Evolutionary conservation across 2,113 vertebrate species (phyloP).

Genomic region (Hippopotamus amphibius): DNA sequence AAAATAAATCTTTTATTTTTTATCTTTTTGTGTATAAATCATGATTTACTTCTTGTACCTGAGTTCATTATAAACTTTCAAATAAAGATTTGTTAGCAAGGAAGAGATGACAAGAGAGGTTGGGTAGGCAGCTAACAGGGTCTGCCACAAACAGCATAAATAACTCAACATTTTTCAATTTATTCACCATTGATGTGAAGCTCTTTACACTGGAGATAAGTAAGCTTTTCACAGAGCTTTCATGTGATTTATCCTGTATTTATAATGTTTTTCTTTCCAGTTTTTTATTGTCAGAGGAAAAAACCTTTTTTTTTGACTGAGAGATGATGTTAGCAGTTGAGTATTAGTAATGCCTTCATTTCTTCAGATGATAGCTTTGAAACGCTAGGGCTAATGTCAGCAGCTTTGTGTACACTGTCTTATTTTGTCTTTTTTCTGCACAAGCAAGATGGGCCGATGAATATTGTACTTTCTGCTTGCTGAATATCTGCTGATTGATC

Average conservation of each 20-base stretch:
- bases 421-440: not conserved
- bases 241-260: not conserved
- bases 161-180: not conserved
- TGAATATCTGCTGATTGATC: not conserved
- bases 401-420: not conserved
- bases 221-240: not conserved
- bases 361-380: not conserved
- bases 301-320: not conserved
- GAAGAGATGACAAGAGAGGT: not conserved
- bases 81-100: not conserved
- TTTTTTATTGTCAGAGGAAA: not conserved
- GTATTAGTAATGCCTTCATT: not conserved
- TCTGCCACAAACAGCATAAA: not conserved
- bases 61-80: not conserved
- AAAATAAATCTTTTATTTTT: not conserved
- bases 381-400: not conserved
- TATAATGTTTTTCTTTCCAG: not conserved
- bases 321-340: slow-evolving; percentile 15
- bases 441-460: not conserved
- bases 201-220: not conserved
- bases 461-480: not conserved
- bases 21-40: not conserved
- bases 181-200: slow-evolving; percentile 1
- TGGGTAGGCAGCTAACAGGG: not conserved
- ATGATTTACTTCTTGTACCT: slow-evolving; percentile 5